A percentile compares a stretch with the other conserved stretches of the same genome.
Evolutionary conservation across 2,888 invertebrate species (phyloP).

Genomic region (Agrotis clavis): DNA sequence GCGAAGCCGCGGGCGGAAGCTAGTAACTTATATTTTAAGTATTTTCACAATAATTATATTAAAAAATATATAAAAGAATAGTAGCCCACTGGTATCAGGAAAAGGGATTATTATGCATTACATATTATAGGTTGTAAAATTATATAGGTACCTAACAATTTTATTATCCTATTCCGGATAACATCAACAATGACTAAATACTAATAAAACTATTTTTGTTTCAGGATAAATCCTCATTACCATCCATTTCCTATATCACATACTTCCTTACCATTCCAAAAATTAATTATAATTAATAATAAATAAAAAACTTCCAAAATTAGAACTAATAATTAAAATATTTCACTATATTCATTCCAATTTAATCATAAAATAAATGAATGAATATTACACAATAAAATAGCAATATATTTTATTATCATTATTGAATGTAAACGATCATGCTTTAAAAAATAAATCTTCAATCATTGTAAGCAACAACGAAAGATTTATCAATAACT

Average conservation of each 20-base stretch:
- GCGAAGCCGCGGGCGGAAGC: too few species aligned
- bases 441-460: slow-evolving; percentile 19
- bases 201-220: slow-evolving; percentile 50
- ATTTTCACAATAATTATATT: too few species aligned
- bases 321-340: slow-evolving; percentile 21
- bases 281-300: slow-evolving; percentile 32
- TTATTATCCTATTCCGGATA: too few species aligned
- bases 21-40: too few species aligned
- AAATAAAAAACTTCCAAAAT: slow-evolving; percentile 31
- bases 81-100: too few species aligned
- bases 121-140: too few species aligned
- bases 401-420: slow-evolving; percentile 21
- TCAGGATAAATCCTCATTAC: slow-evolving; percentile 48
- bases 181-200: background rate
- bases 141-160: too few species aligned
- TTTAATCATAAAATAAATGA: slow-evolving; percentile 40
- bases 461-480: slow-evolving; percentile 7
- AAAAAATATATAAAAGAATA: too few species aligned
- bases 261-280: slow-evolving; percentile 65
- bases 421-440: slow-evolving; percentile 10
- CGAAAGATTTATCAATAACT: slow-evolving; percentile 4
- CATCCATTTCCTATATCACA: slow-evolving; percentile 73
- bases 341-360: slow-evolving; percentile 58
- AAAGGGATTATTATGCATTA: too few species aligned
- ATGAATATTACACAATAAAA: slow-evolving; percentile 33